Base-by-base conservation (phyloP, 2,797 vertebrate genomes). In the Enteromius mattozi region DNA sequence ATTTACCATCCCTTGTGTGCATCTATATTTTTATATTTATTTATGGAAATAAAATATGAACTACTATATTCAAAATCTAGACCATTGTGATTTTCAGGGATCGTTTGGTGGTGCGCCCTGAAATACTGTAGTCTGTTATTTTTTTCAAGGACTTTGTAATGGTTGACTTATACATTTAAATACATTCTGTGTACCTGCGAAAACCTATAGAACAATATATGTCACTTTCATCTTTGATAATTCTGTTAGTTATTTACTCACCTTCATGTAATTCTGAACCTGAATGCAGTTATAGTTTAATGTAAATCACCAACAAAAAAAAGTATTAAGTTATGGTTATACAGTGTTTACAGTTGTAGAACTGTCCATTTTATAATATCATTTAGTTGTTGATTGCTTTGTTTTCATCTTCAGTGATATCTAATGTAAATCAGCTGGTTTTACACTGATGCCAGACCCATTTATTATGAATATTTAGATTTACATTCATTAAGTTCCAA, bases 11-110 rank as follows among this genome's bases (percentile, higher is more conserved):
- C 19, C 47, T 54, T 40, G 42, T 27, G 30, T 27, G 42, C 27
- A 49, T 75, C 71, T 65, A 17, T 51, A 49, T 21, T 82, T 74
- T 66, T 49, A 51, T 35, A 82, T 51, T 51, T 51, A 66, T 76
- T 76, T 6, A 65, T 65, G 21, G 81, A 82, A 45, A 30, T 65
- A 21, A 74, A 27, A 68, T 40, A 61, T n/a, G 19, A 61, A 45
- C 37, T 21, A 8, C 47, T 21, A 21, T 33, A 75, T 54, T 76
- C 71, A 76, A 42, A 54, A 42, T 40, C 61, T 65, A 30, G 10
- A 76, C 9, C 21, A 51, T 51, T 30, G 45, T 82, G 54, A 47
- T 82, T 71, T 82, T 49, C 40, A 16, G 14, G 16, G 30, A 59
- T 69, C 8, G 27, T 70, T 79, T 66, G 24, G 4, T 45, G 30